Base-by-base conservation (phyloP, 2,888 invertebrate species). In the Drosophila borealis region DNA sequence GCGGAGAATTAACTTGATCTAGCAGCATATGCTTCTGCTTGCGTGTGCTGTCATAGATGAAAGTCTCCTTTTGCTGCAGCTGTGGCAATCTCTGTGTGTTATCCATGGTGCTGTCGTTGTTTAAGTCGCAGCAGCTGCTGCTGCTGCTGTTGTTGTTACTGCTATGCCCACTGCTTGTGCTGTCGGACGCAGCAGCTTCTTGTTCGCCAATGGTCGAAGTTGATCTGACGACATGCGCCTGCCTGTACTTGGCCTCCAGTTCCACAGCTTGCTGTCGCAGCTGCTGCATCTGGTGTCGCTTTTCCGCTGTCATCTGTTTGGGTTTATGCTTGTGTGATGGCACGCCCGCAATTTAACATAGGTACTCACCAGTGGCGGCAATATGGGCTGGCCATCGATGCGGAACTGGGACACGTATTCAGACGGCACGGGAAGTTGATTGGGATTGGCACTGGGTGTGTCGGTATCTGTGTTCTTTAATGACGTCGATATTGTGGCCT, bases 371-470 rank as follows among this genome's bases (percentile, higher is more conserved):
- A 92, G 53, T 11, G 92, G 92, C 68, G 92, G 91, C 66, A 92
- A 68, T 69, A 92, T 92, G 41, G 91, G 90, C 54, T 89, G 87
- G n/a, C 91, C 91, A 81, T 90, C 87, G 84, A 92, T 89, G 89
- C 88, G 89, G 74, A 92, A 92, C 75, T 89, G 61, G 9, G 75
- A 76, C 29, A 76, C 74, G 45, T 45, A 76, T 17, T 65, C 51
- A 1, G 59, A 33, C 9, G 51, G 46, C 33, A 13, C 29, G 19
- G 44, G 29, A 13, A 29, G 34, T 19, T 42, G 13, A 36, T n/a
- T n/a, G 49, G 65, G 10, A 39, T 62, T 34, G 45, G 34, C 25
- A 45, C 33, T 49, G 17, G 61, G 48, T 29, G 44, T 64, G 59
- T 42, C 49, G 37, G 4, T 4, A 36, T 36, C 46, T 55, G 8